Evolutionary conservation across 2,797 vertebrate genomes (phyloP), one percentile per base, ranked within the genome.

Genomic region (Poecilia wingei): DNA sequence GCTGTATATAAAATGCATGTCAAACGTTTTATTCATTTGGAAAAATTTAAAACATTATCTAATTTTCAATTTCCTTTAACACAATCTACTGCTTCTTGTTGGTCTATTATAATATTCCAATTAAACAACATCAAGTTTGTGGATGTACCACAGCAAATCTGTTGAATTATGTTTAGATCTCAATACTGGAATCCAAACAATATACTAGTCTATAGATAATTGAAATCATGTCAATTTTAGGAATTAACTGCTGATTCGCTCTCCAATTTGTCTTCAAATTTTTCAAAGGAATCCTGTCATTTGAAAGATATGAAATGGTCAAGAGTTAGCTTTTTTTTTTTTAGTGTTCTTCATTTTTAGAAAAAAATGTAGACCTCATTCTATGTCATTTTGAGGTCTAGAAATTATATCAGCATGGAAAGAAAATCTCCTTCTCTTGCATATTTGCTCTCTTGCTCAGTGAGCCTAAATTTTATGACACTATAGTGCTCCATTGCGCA

Each of bases 381-480:
- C 18, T 13, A 4, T 39, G 22, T 53, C 20, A 64, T 22, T 14
- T 47, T 74, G 77, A 33, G n/a, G 41, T 83, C 73, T 74, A 59
- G 46, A 82, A 76, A 72, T 72, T 55, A 73, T 31, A 16, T 53
- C 72, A n/a, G 22, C 49, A 8, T 0, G 31, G 79, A 33, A 86
- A 82, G 46, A 41, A 9, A 31, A 75, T 22, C 33, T 2, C 76
- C 33, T 77, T 82, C 79, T 83, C 74, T 82, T 76, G 45, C 72
- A 76, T 79, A 77, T 78, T 76, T 72, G 45, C 80, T 83, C 82
- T 75, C 82, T 85, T 57, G 51, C 86, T 87, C 74, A 74, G 78
- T 86, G 86, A 84, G 91, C 74, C 72, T 80, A 73, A 61, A 79
- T 86, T 89, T 93, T 80, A 87, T 85, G 86, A 83, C 74, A 72